Percentiles rank a stretch among this genome's conserved stretches.
Evolutionary conservation across 1,140 invertebrate genomes (phyloP).

Genomic region (Liolophura sinensis): DNA sequence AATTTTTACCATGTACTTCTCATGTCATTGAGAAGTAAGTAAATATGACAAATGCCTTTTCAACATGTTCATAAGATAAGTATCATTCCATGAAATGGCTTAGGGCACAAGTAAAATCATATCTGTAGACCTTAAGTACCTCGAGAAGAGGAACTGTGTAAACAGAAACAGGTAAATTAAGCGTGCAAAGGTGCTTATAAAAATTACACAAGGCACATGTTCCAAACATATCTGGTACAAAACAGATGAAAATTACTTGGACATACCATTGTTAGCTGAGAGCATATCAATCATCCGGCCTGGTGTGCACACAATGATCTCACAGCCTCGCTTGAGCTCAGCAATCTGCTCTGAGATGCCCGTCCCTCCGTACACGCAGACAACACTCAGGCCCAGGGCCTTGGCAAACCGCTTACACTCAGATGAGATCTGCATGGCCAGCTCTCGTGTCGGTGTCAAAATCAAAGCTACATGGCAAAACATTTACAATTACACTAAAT

Average conservation of each 20-base stretch:
- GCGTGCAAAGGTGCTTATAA: too few species aligned
- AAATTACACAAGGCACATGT: too few species aligned
- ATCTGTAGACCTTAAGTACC: too few species aligned
- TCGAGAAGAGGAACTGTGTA: too few species aligned
- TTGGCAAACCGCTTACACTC: constrained; percentile 97
- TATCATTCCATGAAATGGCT: too few species aligned
- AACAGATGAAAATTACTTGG: constrained; percentile 1
- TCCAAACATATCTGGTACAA: background rate
- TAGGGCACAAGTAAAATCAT: too few species aligned
- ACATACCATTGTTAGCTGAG: constrained; percentile 89
- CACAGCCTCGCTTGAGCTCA: constrained; percentile 94
- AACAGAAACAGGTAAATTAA: too few species aligned
- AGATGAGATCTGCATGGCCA: constrained; percentile 98
- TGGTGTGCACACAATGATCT: constrained; percentile 99
- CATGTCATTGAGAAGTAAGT: too few species aligned
- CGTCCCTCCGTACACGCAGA: constrained; percentile 98
- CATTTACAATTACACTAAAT: background rate
- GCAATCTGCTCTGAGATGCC: constrained; percentile 97
- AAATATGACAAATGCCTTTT: too few species aligned
- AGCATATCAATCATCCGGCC: constrained; percentile 99
- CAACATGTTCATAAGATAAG: too few species aligned
- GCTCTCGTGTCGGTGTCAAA: constrained; percentile 97
- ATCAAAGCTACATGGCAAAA: constrained; percentile 68
- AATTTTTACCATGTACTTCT: too few species aligned
- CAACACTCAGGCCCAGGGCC: constrained; percentile 80